These are phyloP conservation scores for Pilophorus perplexus DNA, from an alignment of 2,888 invertebrate genomes.

Conservation along the genomic window DNA sequence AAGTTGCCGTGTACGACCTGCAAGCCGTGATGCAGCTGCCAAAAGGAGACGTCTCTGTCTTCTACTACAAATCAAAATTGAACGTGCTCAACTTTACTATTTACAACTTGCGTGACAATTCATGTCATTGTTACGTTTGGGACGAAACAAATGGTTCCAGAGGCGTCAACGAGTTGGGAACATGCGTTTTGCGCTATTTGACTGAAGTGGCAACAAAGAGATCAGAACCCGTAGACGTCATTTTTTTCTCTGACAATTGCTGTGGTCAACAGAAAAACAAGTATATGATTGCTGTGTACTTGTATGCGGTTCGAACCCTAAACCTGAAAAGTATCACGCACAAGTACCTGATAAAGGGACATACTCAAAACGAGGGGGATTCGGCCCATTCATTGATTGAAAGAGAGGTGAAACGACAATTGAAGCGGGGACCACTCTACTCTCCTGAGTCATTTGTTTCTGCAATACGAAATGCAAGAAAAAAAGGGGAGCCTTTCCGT, in stretches of 20 bases:
- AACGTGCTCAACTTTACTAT: background rate
- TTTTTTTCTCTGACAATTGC: background rate
- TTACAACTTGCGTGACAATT: background rate
- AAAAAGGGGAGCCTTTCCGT: background rate
- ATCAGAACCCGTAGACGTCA: too few species aligned
- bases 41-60: background rate
- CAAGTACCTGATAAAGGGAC: slow-evolving; percentile 50
- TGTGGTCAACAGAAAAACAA: background rate
- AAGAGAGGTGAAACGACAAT: slow-evolving; percentile 44
- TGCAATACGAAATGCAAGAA: background rate
- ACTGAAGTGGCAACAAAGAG: background rate
- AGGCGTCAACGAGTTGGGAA: background rate
- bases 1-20: background rate
- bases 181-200: background rate
- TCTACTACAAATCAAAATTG: background rate
- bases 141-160: background rate
- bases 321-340: slow-evolving; percentile 47
- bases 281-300: background rate
- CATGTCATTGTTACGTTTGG: background rate
- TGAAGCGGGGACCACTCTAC: background rate
- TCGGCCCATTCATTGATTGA: slow-evolving; percentile 48
- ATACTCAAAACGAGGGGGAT: slow-evolving; percentile 50
- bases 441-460: background rate
- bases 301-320: background rate
- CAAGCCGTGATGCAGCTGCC: background rate